These are phyloP conservation scores for Chaenogobius annularis DNA, from an alignment of 2,113 vertebrate species.

Conservation along the genomic window DNA sequence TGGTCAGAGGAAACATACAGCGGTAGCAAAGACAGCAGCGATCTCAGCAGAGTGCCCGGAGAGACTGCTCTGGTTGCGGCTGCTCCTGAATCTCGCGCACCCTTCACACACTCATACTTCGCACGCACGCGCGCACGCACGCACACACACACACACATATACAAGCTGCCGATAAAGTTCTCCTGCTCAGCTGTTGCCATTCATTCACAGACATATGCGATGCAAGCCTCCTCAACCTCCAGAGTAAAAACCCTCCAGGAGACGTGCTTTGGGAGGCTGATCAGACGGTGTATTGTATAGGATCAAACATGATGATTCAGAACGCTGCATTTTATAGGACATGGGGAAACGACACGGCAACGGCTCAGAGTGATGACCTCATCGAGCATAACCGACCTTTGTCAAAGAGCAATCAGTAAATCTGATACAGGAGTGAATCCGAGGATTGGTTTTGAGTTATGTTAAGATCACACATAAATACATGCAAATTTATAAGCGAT, in stretches of 20 bases:
- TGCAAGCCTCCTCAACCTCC: conserved; percentile 20
- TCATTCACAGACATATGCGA: conserved; percentile 64
- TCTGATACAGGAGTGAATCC: conserved; percentile 45
- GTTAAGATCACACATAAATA: neutral
- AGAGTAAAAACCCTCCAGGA: conserved; percentile 12
- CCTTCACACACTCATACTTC: conserved; percentile 13
- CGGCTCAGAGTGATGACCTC: conserved; percentile 30
- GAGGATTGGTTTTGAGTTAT: conserved; percentile 26
- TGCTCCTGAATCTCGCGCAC: conserved; percentile 55
- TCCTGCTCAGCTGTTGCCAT: conserved; percentile 80
- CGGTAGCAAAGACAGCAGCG: conserved; percentile 51
- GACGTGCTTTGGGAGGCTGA: neutral
- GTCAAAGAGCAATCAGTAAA: conserved; percentile 17
- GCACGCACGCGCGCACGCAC: conserved; percentile 14
- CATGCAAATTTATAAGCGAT: neutral
- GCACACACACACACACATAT: conserved; percentile 30
- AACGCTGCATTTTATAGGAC: conserved; percentile 21
- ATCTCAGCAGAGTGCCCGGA: conserved; percentile 41
- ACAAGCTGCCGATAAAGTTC: conserved; percentile 67
- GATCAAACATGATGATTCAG: conserved; percentile 19
- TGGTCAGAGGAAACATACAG: conserved; percentile 44
- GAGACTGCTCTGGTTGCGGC: conserved; percentile 68
- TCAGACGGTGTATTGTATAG: neutral
- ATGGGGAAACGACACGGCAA: neutral
- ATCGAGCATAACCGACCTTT: conserved; percentile 36